phyloP scores from a whole-genome alignment of 37 sponge, comb jelly and placozoan genomes.

The Crambe crambe region DNA sequence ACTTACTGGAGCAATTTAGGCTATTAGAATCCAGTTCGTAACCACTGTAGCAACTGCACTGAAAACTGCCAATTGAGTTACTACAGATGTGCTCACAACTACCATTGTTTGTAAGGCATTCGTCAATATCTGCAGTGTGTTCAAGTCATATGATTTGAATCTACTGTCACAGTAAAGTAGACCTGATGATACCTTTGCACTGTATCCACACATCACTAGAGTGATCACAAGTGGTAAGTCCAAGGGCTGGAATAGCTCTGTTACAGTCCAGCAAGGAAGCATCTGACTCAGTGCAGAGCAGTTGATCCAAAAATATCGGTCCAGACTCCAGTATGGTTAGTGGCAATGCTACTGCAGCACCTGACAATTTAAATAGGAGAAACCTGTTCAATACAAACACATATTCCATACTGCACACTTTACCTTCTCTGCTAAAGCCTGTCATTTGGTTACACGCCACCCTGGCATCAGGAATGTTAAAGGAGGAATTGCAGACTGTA shows the following conservation, averaged over 20 bases:
- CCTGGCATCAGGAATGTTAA: background rate
- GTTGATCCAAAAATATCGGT: conserved; percentile 30
- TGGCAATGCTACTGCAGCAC: background rate
- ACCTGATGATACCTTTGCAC: conserved; percentile 5
- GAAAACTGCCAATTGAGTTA: conserved; percentile 61
- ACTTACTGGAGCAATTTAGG: conserved; percentile 31
- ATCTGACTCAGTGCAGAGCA: conserved; percentile 15
- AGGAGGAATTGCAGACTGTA: conserved; percentile 12
- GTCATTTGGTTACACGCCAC: conserved; percentile 17
- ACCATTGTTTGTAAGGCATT: conserved; percentile 39
- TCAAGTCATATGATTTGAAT: background rate
- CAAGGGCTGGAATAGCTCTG: background rate
- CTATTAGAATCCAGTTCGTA: conserved; percentile 10
- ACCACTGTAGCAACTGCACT: conserved; percentile 16
- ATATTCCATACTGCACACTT: too few species aligned
- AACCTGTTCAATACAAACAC: too few species aligned
- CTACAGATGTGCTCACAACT: conserved; percentile 39
- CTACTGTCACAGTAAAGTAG: background rate
- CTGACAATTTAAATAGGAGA: background rate
- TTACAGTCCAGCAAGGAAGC: conserved; percentile 3
- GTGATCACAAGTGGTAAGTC: conserved; percentile 33
- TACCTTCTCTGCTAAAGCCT: conserved; percentile 7
- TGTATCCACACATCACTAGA: conserved; percentile 13
- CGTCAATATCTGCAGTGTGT: conserved; percentile 32
- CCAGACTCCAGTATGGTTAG: background rate